A percentile compares a stretch with the other conserved stretches of the same genome.
phyloP scores from a whole-genome alignment of 1,140 invertebrate genomes.

The Drosophila kepulauana region DNA sequence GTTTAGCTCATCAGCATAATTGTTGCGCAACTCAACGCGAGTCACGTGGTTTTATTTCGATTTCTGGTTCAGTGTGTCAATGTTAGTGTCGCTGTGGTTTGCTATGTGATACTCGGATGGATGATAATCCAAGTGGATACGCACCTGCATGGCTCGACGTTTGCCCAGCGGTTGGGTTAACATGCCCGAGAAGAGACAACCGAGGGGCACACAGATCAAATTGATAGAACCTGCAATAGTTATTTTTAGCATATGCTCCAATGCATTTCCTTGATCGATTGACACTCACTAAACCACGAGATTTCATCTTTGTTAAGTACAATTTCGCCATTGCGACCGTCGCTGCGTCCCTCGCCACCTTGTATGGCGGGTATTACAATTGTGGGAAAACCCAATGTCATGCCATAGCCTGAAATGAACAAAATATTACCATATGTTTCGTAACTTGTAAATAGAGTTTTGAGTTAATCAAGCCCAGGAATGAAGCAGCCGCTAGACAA shows the following conservation, averaged over 20 bases:
- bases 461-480: slow-evolving; percentile 2
- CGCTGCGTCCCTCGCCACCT: slow-evolving; percentile 85
- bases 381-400: slow-evolving; percentile 91
- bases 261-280: not conserved
- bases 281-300: slow-evolving; percentile 91
- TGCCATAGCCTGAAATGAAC: slow-evolving; percentile 87
- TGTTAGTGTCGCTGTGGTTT: slow-evolving; percentile 27
- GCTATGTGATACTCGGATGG: not conserved
- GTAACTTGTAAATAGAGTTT: not conserved
- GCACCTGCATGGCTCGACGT: slow-evolving; percentile 89
- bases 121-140: slow-evolving; percentile 8
- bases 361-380: slow-evolving; percentile 90
- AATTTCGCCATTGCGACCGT: slow-evolving; percentile 84
- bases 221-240: slow-evolving; percentile 89
- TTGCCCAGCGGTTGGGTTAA: slow-evolving; percentile 89
- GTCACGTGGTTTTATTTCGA: slow-evolving; percentile 42
- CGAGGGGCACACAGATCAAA: slow-evolving; percentile 90
- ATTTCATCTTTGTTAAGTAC: slow-evolving; percentile 88
- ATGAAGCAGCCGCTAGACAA: slow-evolving; percentile 12
- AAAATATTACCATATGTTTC: not conserved
- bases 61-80: slow-evolving; percentile 71
- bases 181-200: slow-evolving; percentile 90
- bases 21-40: slow-evolving; percentile 32
- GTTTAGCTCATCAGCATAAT: slow-evolving; percentile 53
- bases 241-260: not conserved